A percentile compares a stretch with the other conserved stretches of the same genome.
phyloP scores from a whole-genome alignment of 2,797 vertebrate genomes.

The Falco peregrinus region DNA sequence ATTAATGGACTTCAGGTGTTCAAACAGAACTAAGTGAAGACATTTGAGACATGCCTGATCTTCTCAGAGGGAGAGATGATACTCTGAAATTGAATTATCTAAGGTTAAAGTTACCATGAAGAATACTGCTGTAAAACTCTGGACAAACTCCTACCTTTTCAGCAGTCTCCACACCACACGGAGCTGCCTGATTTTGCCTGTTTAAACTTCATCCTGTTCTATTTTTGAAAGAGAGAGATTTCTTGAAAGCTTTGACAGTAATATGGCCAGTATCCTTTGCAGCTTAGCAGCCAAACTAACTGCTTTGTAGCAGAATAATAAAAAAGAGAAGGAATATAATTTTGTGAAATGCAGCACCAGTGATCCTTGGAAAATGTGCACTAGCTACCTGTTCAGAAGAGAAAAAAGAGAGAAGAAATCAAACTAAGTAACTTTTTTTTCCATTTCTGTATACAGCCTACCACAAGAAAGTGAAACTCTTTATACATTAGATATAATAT shows the following conservation, averaged over 20 bases:
- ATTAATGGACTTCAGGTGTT: slow-evolving; percentile 13
- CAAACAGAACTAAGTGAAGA: neutral
- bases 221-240: neutral
- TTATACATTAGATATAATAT: too few species aligned
- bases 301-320: neutral
- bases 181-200: neutral
- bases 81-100: neutral
- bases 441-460: neutral
- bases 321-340: neutral
- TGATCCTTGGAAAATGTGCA: neutral
- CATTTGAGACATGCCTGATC: neutral
- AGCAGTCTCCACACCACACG: neutral
- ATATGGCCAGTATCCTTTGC: neutral
- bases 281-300: neutral
- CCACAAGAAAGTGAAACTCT: neutral
- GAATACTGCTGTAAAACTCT: neutral
- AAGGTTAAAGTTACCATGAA: neutral
- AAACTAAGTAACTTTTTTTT: fast-evolving
- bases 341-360: neutral
- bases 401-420: neutral
- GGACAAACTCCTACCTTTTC: neutral
- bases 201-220: neutral
- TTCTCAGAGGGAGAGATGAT: neutral
- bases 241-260: neutral
- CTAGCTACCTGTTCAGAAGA: neutral